Evolutionary conservation across 2,888 invertebrate genomes (phyloP), one percentile per base, ranked within the genome.

Genomic region (Dynastes hyllus): DNA sequence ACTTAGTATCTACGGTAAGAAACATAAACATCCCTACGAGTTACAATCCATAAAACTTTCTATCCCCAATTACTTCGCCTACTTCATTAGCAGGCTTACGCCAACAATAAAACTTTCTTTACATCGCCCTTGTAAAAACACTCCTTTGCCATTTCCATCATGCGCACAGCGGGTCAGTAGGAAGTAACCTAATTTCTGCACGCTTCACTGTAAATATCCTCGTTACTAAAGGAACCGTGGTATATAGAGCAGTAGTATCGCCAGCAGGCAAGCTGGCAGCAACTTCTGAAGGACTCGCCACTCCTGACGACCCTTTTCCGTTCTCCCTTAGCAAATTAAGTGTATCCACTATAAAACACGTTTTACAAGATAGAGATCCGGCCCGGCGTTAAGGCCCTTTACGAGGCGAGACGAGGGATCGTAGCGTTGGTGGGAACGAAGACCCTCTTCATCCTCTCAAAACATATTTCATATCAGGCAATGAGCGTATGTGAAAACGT

Each of bases 121-220:
- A 45, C 45, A 8, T 11, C 8, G 8, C 45, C 11, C 8, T 45
- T 45, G 45, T 45, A 45, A 45, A 45, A 45, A 45, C 45, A 45
- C 45, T 8, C 45, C 45, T 11, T 45, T 11, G 45, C 45, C 45
- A 45, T 45, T 45, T 45, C 45, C 45, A 45, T 45, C 45, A 45
- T 45, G 45, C 45, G 45, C 45, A 45, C 13, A 53, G 16, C 53
- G 5, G 53, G n/a, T 16, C 53, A 53, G 51, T 16, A 53, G 78
- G 58, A 75, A 75, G 53, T 78, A 78, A 78, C 78, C 78, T 63
- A 78, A 78, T 78, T 78, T 78, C 66, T 77, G 50, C 63, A 70
- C 51, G 70, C 45, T 40, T 61, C 16, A 66, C 66, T 67, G 76
- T 79, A 79, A 79, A 79, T 79, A 79, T 79, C 79, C 76, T 73